These are phyloP conservation scores for Aulostomus chinensis DNA, from an alignment of 2,797 vertebrate species.

Conservation along the genomic window DNA sequence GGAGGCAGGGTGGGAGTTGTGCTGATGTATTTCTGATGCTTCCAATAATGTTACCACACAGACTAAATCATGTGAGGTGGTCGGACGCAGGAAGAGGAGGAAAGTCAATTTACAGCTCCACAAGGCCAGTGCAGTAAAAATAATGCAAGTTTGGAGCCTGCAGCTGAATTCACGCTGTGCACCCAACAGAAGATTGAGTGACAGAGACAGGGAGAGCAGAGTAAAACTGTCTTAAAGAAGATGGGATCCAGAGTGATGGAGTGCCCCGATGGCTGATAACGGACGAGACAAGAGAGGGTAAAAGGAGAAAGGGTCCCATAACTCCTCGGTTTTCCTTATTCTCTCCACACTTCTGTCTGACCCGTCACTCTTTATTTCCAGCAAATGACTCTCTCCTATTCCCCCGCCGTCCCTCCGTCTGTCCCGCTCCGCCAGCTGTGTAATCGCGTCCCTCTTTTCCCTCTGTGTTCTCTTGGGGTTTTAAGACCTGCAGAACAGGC, in stretches of 20 bases:
- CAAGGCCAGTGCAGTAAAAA: conserved; percentile 29
- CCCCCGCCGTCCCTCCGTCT: conserved; percentile 43
- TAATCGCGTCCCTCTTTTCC: conserved; percentile 17
- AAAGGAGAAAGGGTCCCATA: conserved; percentile 56
- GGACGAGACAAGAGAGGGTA: conserved; percentile 35
- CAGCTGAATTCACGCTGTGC: too few species aligned
- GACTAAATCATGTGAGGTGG: conserved; percentile 20
- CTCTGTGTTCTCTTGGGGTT: conserved; percentile 23
- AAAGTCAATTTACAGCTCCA: conserved; percentile 21
- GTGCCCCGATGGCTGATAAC: conserved; percentile 61
- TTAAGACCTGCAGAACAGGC: too few species aligned
- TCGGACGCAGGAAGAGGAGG: conserved; percentile 3
- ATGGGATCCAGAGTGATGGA: conserved; percentile 64
- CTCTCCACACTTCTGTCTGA: too few species aligned
- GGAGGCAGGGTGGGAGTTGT: too few species aligned
- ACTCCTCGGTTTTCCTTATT: too few species aligned
- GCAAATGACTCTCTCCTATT: too few species aligned
- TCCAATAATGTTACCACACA: conserved; percentile 7
- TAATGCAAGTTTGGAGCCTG: too few species aligned
- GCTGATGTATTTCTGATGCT: conserved; percentile 3
- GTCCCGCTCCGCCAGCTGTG: conserved; percentile 32
- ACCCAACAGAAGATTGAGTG: conserved; percentile 51
- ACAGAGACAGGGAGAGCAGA: conserved; percentile 47
- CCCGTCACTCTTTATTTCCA: too few species aligned
- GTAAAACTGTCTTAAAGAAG: too few species aligned